Evolutionary conservation across 2,113 vertebrate species (phyloP).

Genomic region (Crotalus horridus): DNA sequence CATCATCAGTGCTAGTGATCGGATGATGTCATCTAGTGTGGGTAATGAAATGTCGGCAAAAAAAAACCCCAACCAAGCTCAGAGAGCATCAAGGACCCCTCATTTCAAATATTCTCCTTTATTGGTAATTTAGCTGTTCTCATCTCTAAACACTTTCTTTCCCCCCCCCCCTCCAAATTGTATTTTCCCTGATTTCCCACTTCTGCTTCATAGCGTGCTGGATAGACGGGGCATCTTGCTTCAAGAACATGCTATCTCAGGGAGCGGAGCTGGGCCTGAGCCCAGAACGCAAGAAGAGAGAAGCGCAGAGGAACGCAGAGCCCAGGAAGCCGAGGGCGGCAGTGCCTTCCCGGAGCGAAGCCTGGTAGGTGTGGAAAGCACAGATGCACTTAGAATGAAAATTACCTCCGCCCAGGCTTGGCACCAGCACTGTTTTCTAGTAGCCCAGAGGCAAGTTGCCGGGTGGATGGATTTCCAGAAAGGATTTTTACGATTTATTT

Average conservation of each 20-base stretch:
- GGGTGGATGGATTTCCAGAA: neutral
- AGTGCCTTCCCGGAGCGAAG: constrained; percentile 50
- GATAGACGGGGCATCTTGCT: constrained; percentile 76
- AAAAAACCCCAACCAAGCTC: neutral
- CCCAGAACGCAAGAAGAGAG: constrained; percentile 65
- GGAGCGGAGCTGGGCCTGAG: constrained; percentile 37
- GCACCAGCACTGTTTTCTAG: neutral
- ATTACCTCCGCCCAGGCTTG: neutral
- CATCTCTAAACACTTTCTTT: neutral
- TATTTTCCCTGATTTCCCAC: too few species aligned
- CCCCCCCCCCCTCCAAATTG: neutral
- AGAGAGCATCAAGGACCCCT: neutral
- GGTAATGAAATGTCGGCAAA: neutral
- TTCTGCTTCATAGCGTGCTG: constrained; percentile 64
- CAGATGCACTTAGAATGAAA: neutral
- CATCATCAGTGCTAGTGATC: neutral
- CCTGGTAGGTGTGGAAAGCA: constrained; percentile 57
- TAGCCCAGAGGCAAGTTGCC: neutral
- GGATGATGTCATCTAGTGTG: neutral
- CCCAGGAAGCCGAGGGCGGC: constrained; percentile 38
- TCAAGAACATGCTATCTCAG: constrained; percentile 47
- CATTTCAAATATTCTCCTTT: neutral
- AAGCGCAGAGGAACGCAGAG: neutral
- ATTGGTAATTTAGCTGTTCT: neutral
- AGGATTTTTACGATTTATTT: neutral